phyloP scores from a whole-genome alignment of 2,888 invertebrate species.

The Sesia bembeciformis region DNA sequence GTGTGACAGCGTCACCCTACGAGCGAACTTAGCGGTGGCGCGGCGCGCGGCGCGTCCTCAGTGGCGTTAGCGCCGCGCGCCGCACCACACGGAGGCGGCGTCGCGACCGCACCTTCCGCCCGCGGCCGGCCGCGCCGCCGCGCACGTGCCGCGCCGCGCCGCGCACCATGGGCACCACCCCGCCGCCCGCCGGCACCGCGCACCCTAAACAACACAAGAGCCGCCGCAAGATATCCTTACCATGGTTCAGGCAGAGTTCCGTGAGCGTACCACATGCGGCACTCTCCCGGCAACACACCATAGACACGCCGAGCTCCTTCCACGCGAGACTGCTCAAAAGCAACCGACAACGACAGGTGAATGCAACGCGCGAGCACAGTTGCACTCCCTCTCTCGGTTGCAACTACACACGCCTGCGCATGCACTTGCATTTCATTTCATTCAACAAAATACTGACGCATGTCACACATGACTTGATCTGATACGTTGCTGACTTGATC shows the following conservation, averaged over 20 bases:
- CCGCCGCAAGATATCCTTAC: constrained; percentile 89
- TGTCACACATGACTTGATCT: not conserved
- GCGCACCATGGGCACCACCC: constrained; percentile 22
- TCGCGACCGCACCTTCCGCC: constrained; percentile 24
- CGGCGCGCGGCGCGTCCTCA: constrained; percentile 17
- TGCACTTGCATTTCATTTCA: not conserved
- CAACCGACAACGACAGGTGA: constrained; percentile 75
- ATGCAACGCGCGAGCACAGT: constrained; percentile 15
- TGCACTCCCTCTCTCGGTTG: not conserved
- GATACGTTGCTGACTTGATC: no score
- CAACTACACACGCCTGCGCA: not conserved
- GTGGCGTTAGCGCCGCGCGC: constrained; percentile 17
- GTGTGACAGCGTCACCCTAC: constrained; percentile 29
- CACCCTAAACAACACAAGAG: constrained; percentile 77
- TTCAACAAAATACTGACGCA: constrained; percentile 7
- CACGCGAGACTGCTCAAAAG: constrained; percentile 83
- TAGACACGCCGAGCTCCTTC: constrained; percentile 91
- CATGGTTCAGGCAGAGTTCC: constrained; percentile 91
- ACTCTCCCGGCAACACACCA: constrained; percentile 89
- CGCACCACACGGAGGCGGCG: constrained; percentile 34
- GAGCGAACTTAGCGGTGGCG: constrained; percentile 26
- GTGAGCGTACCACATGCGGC: constrained; percentile 82
- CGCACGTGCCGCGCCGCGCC: constrained; percentile 17
- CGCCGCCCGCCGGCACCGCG: constrained; percentile 28
- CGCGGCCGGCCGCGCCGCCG: constrained; percentile 22